Evolutionary conservation across 2,888 invertebrate genomes (phyloP).

Genomic region (Julus scanicus): DNA sequence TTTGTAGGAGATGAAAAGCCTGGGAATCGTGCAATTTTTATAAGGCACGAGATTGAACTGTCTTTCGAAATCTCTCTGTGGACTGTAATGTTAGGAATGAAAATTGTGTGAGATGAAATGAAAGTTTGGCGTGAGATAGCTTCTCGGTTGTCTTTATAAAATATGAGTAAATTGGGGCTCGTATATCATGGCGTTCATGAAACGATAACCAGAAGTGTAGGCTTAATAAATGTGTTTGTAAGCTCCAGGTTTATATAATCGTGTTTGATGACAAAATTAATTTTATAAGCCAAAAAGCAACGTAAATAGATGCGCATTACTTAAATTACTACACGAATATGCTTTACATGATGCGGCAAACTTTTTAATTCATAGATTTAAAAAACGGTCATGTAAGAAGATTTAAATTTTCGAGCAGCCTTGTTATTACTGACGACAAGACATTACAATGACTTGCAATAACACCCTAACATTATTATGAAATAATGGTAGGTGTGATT

Average conservation of each 20-base stretch:
- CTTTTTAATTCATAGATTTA: no score
- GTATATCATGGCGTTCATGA: not conserved
- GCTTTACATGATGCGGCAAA: no score
- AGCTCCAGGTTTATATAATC: not conserved
- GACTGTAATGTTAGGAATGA: not conserved
- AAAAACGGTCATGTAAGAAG: no score
- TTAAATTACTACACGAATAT: no score
- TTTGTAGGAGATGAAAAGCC: not conserved
- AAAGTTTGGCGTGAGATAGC: not conserved
- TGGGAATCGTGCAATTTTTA: not conserved
- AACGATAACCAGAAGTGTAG: not conserved
- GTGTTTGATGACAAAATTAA: not conserved
- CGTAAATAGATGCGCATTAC: no score
- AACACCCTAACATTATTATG: no score
- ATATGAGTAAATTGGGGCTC: not conserved
- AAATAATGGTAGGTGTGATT: no score
- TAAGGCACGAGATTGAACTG: not conserved
- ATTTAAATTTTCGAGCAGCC: no score
- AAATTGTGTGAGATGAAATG: slow-evolving; percentile 7
- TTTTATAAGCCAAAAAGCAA: not conserved
- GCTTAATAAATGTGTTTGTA: not conserved
- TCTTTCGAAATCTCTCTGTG: not conserved
- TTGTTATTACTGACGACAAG: no score
- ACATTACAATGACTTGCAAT: no score
- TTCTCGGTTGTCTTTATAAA: not conserved